Evolutionary conservation across 1,140 invertebrate genomes (phyloP).

Genomic region (Pomacea maculata): DNA sequence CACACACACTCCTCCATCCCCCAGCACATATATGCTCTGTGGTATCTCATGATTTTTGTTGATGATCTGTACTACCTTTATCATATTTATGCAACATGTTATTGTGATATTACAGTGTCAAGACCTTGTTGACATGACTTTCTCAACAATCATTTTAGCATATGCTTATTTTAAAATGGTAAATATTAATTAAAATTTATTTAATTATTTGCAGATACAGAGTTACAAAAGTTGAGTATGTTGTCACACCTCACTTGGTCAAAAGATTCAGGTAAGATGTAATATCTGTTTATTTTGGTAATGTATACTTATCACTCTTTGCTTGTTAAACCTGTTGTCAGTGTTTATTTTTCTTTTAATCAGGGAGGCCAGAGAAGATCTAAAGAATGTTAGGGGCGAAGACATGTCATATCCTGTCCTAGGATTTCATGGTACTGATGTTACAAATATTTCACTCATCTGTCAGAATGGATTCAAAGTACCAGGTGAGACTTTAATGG

Average conservation of each 20-base stretch:
- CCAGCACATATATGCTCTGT: too few relatives aligned
- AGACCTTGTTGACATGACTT: too few relatives aligned
- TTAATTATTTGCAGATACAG: slow-evolving; percentile 33
- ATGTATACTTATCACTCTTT: neutral
- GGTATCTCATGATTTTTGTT: too few relatives aligned
- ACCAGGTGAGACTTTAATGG: slow-evolving; percentile 39
- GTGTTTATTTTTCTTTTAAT: slow-evolving; percentile 2
- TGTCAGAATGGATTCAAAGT: slow-evolving; percentile 53
- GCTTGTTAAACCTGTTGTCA: too few relatives aligned
- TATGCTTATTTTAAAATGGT: neutral
- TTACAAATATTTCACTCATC: slow-evolving; percentile 49
- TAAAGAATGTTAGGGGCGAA: slow-evolving; percentile 50
- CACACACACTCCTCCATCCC: too few relatives aligned
- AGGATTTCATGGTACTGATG: slow-evolving; percentile 56
- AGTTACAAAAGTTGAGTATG: slow-evolving; percentile 51
- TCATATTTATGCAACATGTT: too few relatives aligned
- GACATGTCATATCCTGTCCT: slow-evolving; percentile 50
- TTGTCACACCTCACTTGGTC: slow-evolving; percentile 45
- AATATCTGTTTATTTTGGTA: too few relatives aligned
- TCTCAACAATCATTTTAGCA: too few relatives aligned
- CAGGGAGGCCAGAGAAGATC: slow-evolving; percentile 44
- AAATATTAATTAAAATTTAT: neutral
- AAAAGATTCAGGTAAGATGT: slow-evolving; percentile 48
- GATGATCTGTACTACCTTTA: too few relatives aligned
- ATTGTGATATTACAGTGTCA: too few relatives aligned